These are phyloP conservation scores for Caradrina clavipalpis DNA, from an alignment of 2,888 invertebrate species.

Conservation along the genomic window DNA sequence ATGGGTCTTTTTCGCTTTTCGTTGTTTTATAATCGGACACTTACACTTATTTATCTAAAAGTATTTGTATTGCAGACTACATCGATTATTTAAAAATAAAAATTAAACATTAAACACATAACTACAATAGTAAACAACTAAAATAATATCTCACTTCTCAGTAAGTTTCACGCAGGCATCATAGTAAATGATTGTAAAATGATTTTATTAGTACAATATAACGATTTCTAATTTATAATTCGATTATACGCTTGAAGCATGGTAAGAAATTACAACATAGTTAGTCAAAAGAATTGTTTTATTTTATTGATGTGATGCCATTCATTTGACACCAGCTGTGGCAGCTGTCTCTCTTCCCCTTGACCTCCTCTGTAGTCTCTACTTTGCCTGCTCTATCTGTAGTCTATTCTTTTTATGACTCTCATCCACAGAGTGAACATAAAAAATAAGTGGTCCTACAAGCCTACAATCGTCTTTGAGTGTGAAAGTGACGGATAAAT, in stretches of 20 bases:
- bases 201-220: background rate
- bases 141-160: background rate
- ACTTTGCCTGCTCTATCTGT: background rate
- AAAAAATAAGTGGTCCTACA: no score
- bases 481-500: no score
- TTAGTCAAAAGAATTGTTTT: slow-evolving; percentile 3
- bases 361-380: background rate
- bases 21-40: slow-evolving; percentile 3
- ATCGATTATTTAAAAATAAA: slow-evolving; percentile 35
- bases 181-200: background rate
- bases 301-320: no score
- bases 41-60: slow-evolving; percentile 5
- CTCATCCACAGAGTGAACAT: no score
- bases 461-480: no score
- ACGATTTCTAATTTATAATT: background rate
- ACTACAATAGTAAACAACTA: slow-evolving; percentile 14
- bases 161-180: slow-evolving; percentile 16
- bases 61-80: background rate
- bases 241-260: background rate
- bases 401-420: no score
- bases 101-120: slow-evolving; percentile 23
- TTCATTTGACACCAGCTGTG: background rate
- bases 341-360: background rate
- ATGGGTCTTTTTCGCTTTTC: slow-evolving; percentile 56
- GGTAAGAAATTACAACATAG: background rate